These are phyloP conservation scores for Murina feae DNA, from an alignment of 2,113 vertebrate species.

Conservation along the genomic window DNA sequence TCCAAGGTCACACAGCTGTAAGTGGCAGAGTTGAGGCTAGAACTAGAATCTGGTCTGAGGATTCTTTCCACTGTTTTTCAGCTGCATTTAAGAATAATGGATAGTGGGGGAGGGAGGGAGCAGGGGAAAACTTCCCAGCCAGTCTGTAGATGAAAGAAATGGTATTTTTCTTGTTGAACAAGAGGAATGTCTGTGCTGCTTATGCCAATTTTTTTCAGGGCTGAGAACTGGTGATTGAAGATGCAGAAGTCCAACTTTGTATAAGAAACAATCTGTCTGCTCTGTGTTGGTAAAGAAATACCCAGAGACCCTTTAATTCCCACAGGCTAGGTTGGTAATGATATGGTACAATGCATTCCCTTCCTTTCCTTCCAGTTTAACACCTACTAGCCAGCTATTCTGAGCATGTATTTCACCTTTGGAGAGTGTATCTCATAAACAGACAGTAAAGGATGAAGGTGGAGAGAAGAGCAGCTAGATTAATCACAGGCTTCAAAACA, in stretches of 20 bases:
- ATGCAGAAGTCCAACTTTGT: conserved; percentile 58
- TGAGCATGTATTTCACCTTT: conserved; percentile 63
- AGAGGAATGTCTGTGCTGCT: conserved; percentile 57
- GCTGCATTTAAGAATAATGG: conserved; percentile 5
- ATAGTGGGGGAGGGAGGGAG: neutral
- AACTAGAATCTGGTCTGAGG: neutral
- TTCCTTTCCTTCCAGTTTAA: conserved; percentile 12
- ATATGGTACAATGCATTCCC: conserved; percentile 17
- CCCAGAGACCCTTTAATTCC: conserved; percentile 39
- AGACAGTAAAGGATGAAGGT: conserved; percentile 52
- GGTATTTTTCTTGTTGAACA: conserved; percentile 35
- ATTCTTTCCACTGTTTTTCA: conserved; percentile 35
- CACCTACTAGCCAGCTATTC: conserved; percentile 55
- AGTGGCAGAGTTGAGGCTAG: neutral
- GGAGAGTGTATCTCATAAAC: conserved; percentile 51
- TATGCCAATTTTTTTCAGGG: conserved; percentile 53
- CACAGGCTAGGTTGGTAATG: conserved; percentile 31
- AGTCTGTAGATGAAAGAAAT: conserved; percentile 52
- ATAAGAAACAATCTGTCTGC: conserved; percentile 60
- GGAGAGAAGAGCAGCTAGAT: conserved; percentile 38
- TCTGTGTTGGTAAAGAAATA: conserved; percentile 56
- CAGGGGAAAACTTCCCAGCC: conserved; percentile 27
- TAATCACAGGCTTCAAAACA: conserved; percentile 54
- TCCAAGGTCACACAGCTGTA: neutral
- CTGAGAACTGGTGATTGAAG: conserved; percentile 59